A percentile compares a stretch with the other conserved stretches of the same genome.
Evolutionary conservation across 2,113 vertebrate genomes (phyloP).

Genomic region (Dasyornis broadbenti): DNA sequence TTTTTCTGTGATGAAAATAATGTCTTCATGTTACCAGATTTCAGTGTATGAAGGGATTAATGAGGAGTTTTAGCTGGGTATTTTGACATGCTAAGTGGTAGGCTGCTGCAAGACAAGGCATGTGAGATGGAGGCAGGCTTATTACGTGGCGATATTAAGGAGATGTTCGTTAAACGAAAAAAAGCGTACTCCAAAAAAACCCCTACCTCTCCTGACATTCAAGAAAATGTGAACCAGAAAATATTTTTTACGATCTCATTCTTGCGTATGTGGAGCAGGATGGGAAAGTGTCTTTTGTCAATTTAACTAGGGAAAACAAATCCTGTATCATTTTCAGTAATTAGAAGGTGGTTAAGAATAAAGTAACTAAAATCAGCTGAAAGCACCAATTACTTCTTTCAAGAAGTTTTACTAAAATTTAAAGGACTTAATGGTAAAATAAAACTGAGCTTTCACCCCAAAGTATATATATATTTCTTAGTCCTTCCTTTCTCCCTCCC

Average conservation of each 20-base stretch:
- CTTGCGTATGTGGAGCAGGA: background rate
- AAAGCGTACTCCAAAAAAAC: fast-evolving
- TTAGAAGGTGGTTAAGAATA: background rate
- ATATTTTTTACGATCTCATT: background rate
- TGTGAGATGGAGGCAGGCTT: background rate
- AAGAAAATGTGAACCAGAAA: background rate
- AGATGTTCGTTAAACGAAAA: background rate
- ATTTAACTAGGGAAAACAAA: background rate
- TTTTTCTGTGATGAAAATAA: background rate
- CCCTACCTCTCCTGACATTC: background rate
- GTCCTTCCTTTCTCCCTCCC: background rate
- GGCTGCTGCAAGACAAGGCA: background rate
- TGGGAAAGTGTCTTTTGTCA: background rate
- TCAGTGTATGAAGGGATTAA: background rate
- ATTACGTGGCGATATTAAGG: background rate
- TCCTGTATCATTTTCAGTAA: background rate
- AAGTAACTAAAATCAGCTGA: background rate
- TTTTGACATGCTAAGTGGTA: background rate
- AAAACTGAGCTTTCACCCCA: background rate
- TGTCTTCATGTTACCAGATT: background rate
- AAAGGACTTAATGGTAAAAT: background rate
- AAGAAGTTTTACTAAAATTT: background rate
- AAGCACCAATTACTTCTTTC: background rate
- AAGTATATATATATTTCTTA: background rate
- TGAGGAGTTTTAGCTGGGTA: background rate